phyloP scores from a whole-genome alignment of 2,797 vertebrate species.

The Lutjanus campechanus region DNA sequence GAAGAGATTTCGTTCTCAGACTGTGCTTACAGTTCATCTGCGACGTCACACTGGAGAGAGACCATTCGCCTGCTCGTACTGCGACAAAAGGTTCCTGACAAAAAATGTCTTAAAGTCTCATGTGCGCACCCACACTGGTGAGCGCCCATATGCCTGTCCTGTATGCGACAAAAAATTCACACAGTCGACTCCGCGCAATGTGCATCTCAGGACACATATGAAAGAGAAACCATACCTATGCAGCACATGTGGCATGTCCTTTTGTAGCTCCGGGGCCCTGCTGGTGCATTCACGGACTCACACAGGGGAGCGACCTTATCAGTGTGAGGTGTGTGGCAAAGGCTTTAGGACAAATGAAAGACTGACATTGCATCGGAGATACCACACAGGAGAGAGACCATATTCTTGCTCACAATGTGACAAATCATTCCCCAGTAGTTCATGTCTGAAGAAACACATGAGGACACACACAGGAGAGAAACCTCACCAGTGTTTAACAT shows the following conservation, averaged over 20 bases:
- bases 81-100: conserved; percentile 1
- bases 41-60: conserved; percentile 17
- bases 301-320: conserved; percentile 18
- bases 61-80: conserved; percentile 16
- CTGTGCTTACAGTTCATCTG: conserved; percentile 21
- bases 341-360: background rate
- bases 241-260: conserved; percentile 24
- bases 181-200: background rate
- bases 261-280: conserved; percentile 6
- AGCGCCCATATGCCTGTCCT: conserved; percentile 8
- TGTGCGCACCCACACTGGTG: background rate
- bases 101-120: conserved; percentile 16
- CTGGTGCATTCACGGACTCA: conserved; percentile 10
- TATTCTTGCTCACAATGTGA: conserved; percentile 19
- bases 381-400: conserved; percentile 17
- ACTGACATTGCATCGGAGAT: background rate
- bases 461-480: conserved; percentile 26
- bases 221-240: conserved; percentile 15
- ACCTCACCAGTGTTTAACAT: conserved; percentile 12
- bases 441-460: conserved; percentile 24
- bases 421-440: conserved; percentile 5
- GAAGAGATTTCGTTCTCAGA: conserved; percentile 14
- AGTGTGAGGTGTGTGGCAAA: conserved; percentile 9
- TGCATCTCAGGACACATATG: conserved; percentile 12
- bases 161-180: conserved; percentile 22